Conservation (phyloP, 2,888 invertebrate genomes). For the Scaptomyza parva region DNA sequence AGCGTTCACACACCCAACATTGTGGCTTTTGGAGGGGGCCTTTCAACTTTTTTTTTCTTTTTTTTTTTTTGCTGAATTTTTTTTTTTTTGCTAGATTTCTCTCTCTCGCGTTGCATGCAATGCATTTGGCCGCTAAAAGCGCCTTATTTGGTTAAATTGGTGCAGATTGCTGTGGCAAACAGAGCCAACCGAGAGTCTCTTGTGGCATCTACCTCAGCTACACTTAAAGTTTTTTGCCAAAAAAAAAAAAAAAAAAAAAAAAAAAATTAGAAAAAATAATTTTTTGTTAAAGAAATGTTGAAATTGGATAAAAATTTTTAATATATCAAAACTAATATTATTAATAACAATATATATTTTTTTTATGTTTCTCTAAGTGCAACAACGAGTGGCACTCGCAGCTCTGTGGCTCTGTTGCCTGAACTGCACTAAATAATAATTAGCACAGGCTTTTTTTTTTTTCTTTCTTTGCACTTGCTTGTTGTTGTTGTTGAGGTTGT, state of each 20-base stretch:
- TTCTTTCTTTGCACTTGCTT: slow-evolving; percentile 30
- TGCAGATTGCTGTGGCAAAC: slow-evolving; percentile 72
- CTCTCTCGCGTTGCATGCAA: slow-evolving; percentile 74
- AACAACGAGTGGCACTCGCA: slow-evolving; percentile 29
- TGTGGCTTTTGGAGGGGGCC: slow-evolving; percentile 54
- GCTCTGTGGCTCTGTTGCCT: slow-evolving; percentile 37
- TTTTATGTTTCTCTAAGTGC: background rate
- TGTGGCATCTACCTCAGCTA: slow-evolving; percentile 19
- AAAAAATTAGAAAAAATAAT: too few species aligned
- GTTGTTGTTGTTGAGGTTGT: slow-evolving; percentile 27
- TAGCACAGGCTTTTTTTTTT: slow-evolving; percentile 82
- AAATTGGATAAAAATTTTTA: too few species aligned
- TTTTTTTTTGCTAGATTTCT: slow-evolving; percentile 58
- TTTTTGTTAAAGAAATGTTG: too few species aligned
- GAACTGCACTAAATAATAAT: slow-evolving; percentile 81
- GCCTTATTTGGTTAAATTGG: slow-evolving; percentile 82
- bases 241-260: background rate
- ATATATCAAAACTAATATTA: too few species aligned
- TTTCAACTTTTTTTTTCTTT: slow-evolving; percentile 56
- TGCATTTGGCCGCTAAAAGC: slow-evolving; percentile 81
- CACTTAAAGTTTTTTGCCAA: background rate
- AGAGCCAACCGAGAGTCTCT: slow-evolving; percentile 40
- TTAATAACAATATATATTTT: too few species aligned
- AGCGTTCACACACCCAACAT: slow-evolving; percentile 17
- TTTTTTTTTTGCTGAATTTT: slow-evolving; percentile 14